Evolutionary conservation across 2,113 vertebrate species (phyloP).

Genomic region (Leiothrix lutea): DNA sequence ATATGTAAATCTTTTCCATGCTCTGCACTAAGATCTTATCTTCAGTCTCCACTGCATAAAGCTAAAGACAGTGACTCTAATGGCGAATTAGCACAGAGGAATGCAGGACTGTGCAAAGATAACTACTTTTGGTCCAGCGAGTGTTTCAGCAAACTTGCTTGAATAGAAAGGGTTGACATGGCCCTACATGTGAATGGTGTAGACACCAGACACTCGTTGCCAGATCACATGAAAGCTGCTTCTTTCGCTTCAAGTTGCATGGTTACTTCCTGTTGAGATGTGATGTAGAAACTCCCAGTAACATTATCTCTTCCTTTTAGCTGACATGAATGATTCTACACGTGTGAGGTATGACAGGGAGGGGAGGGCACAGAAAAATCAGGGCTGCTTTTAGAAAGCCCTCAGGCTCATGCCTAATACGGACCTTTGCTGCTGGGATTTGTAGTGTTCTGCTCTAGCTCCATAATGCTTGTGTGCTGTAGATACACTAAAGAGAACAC

Average conservation of each 20-base stretch:
- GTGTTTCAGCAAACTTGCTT: neutral
- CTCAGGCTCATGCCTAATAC: neutral
- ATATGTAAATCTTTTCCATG: neutral
- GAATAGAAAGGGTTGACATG: neutral
- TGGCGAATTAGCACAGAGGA: neutral
- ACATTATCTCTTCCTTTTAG: neutral
- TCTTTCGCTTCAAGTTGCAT: neutral
- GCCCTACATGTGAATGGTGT: neutral
- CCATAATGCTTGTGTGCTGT: fast-evolving
- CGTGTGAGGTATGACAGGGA: neutral
- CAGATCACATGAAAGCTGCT: neutral
- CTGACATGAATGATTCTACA: neutral
- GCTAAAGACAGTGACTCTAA: neutral
- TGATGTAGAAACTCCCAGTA: neutral
- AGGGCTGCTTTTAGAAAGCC: neutral
- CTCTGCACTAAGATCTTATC: neutral
- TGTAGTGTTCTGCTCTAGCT: neutral
- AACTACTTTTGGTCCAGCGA: neutral
- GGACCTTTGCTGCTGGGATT: neutral
- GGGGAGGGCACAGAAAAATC: neutral
- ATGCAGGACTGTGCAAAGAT: neutral
- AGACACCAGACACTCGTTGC: neutral
- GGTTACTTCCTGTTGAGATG: neutral
- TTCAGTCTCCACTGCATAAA: neutral
- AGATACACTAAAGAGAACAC: neutral